Evolutionary conservation across 2,888 invertebrate genomes (phyloP).

Genomic region (Ochropleura leucogaster): DNA sequence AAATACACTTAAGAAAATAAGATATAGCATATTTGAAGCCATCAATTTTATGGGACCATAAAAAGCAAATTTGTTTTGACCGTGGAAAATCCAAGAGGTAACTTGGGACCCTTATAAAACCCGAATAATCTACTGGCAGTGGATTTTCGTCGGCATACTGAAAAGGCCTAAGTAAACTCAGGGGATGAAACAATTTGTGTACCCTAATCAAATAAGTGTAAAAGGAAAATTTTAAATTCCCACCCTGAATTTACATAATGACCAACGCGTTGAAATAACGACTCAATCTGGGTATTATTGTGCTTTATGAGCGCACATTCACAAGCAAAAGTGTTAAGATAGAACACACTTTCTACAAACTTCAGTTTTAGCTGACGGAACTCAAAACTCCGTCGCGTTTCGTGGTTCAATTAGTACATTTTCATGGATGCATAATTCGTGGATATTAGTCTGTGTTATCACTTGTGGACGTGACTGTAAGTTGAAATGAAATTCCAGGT

Average conservation of each 20-base stretch:
- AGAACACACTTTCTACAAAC: not conserved
- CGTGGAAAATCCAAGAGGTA: slow-evolving; percentile 66
- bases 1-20: slow-evolving; percentile 62
- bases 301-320: slow-evolving; percentile 67
- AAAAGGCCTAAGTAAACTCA: slow-evolving; percentile 75
- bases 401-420: slow-evolving; percentile 39
- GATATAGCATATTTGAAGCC: slow-evolving; percentile 58
- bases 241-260: slow-evolving; percentile 82
- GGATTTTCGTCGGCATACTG: slow-evolving; percentile 66
- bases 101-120: slow-evolving; percentile 66
- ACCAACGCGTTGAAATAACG: slow-evolving; percentile 73
- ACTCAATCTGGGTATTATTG: slow-evolving; percentile 80
- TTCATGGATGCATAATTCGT: slow-evolving; percentile 46
- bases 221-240: slow-evolving; percentile 82
- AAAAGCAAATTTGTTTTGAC: slow-evolving; percentile 66
- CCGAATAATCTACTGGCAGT: slow-evolving; percentile 70
- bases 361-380: slow-evolving; percentile 15
- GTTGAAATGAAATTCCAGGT: slow-evolving; percentile 59
- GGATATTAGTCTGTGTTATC: slow-evolving; percentile 56
- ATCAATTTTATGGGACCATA: slow-evolving; percentile 62
- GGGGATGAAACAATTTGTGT: slow-evolving; percentile 84
- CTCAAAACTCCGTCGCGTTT: slow-evolving; percentile 11
- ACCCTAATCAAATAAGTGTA: slow-evolving; percentile 85
- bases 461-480: slow-evolving; percentile 52
- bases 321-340: slow-evolving; percentile 30